phyloP scores from a whole-genome alignment of 2,888 invertebrate genomes.

The Daptonema setosum region DNA sequence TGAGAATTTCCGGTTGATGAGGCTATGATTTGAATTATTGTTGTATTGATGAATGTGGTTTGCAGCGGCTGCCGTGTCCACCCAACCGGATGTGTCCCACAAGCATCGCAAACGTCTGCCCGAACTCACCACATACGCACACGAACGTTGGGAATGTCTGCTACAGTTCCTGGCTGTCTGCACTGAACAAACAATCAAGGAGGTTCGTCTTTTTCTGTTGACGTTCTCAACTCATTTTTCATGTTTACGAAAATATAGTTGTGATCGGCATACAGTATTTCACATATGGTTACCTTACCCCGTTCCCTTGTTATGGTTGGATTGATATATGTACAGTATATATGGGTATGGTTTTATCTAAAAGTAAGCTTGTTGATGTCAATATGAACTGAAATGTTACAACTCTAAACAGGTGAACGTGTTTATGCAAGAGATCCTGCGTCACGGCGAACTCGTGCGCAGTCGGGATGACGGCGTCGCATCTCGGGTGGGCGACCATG shows the following conservation, averaged over 20 bases:
- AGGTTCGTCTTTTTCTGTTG: slow-evolving; percentile 5
- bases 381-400: background rate
- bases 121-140: slow-evolving; percentile 27
- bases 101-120: background rate
- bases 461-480: slow-evolving; percentile 36
- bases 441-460: background rate
- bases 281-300: too few species aligned
- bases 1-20: too few species aligned
- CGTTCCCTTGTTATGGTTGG: too few species aligned
- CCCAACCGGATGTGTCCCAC: background rate
- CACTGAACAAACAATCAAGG: background rate
- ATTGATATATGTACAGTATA: too few species aligned
- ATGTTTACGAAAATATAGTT: too few species aligned
- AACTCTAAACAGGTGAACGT: background rate
- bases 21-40: too few species aligned
- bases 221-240: slow-evolving; percentile 9
- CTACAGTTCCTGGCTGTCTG: slow-evolving; percentile 11
- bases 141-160: slow-evolving; percentile 34
- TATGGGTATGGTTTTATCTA: too few species aligned
- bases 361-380: too few species aligned
- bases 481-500: too few species aligned
- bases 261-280: too few species aligned
- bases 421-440: background rate
- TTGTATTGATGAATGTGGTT: too few species aligned
- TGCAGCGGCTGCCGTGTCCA: background rate